A percentile compares a stretch with the other conserved stretches of the same genome.
phyloP scores from a whole-genome alignment of 2,797 vertebrate species.

The Philypnodon macrostomus region DNA sequence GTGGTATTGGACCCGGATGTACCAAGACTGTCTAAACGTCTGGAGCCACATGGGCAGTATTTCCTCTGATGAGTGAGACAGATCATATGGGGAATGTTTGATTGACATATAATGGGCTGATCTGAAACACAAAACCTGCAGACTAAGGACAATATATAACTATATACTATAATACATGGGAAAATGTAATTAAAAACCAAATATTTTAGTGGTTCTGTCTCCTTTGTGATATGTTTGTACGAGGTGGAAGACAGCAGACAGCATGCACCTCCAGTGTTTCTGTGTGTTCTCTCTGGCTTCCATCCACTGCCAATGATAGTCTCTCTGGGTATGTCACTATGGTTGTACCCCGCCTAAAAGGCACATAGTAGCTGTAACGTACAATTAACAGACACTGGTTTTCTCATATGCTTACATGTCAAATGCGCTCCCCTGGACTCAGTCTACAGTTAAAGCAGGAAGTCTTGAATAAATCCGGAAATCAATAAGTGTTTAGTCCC shows the following conservation, averaged over 20 bases:
- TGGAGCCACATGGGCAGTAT: constrained; percentile 37
- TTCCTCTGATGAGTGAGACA: constrained; percentile 50
- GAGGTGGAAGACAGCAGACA: too few species aligned
- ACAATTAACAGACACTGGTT: background rate
- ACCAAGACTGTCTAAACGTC: constrained; percentile 39
- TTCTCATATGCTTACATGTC: constrained; percentile 15
- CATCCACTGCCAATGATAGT: too few species aligned
- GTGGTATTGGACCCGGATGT: constrained; percentile 50
- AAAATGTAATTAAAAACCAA: background rate
- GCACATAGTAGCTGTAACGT: too few species aligned
- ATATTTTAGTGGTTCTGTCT: too few species aligned
- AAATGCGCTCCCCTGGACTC: constrained; percentile 8
- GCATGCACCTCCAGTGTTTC: too few species aligned
- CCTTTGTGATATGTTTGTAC: too few species aligned
- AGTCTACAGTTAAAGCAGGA: constrained; percentile 38
- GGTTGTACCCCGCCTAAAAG: too few species aligned
- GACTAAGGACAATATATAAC: too few species aligned
- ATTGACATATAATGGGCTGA: constrained; percentile 7
- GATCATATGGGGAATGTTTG: constrained; percentile 9
- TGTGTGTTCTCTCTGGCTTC: too few species aligned
- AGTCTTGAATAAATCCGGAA: constrained; percentile 22
- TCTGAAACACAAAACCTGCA: background rate
- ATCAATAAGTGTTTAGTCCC: constrained; percentile 50
- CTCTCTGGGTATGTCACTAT: too few species aligned
- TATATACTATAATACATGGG: too few species aligned